Evolutionary conservation across 2,797 vertebrate genomes (phyloP).

Genomic region (Lacerta viridis): DNA sequence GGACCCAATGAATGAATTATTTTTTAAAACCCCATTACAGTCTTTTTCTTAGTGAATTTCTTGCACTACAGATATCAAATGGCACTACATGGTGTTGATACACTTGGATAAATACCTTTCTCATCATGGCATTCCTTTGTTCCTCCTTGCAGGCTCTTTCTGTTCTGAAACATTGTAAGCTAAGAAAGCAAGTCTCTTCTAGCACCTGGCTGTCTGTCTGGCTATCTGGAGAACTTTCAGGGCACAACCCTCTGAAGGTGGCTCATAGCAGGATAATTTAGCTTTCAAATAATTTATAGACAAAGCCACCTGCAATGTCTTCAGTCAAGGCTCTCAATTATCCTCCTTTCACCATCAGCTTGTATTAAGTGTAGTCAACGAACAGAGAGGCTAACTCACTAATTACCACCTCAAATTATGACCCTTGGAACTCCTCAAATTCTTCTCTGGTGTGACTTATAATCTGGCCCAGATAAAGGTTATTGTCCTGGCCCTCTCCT

Average conservation of each 20-base stretch:
- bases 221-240: too few relatives aligned
- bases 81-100: too few relatives aligned
- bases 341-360: neutral
- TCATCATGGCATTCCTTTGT: too few relatives aligned
- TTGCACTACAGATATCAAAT: neutral
- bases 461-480: neutral
- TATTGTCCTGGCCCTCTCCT: neutral
- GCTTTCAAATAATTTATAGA: neutral
- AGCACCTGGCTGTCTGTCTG: too few relatives aligned
- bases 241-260: too few relatives aligned
- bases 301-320: neutral
- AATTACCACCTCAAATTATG: neutral
- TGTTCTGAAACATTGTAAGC: too few relatives aligned
- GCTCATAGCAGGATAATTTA: neutral
- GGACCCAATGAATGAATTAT: neutral
- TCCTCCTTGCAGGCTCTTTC: too few relatives aligned
- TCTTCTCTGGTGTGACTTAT: neutral
- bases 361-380: neutral
- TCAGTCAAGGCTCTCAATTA: neutral
- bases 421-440: neutral
- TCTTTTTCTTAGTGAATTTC: neutral
- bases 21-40: neutral
- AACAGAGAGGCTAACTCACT: neutral
- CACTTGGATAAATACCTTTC: too few relatives aligned
- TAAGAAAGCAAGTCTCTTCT: too few relatives aligned